Evolutionary conservation across 2,888 invertebrate genomes (phyloP), one percentile per base, ranked within the genome.

Genomic region (Netelia virgata): DNA sequence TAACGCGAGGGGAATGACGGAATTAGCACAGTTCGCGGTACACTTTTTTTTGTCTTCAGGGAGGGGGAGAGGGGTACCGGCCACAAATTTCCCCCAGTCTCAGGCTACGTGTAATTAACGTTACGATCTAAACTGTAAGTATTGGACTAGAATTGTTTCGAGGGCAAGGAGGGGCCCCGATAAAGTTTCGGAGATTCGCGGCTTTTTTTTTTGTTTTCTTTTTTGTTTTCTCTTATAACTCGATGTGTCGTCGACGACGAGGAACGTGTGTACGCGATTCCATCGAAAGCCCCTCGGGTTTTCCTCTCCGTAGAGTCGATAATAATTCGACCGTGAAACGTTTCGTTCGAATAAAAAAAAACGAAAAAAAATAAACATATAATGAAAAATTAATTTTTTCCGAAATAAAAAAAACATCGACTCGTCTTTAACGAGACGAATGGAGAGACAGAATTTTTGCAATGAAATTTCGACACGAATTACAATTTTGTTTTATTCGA

Each of bases 111-210:
- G 63, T 78, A 78, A 36, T 73, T 74, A 78, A 80, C 61, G 63
- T 78, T 83, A 84, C 36, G 69, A 69, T 80, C 76, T 86, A 84
- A 59, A 74, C 73, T 82, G 66, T 84, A 84, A 86, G 80, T 85
- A 86, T 85, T 86, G 82, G 87, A 87, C 87, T 87, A 87, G 87
- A 87, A 86, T 36, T 87, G 86, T 86, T 83, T 20, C 9, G 47
- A 59, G 82, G 86, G 87, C 82, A 84, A 84, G 84, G 63, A 75
- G 73, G 78, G 55, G 6, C 36, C 36, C 36, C 75, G 50, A 82
- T 64, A 57, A 36, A 69, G 70, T 57, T 16, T 57, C 16, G 18
- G 57, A 57, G 57, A 57, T 57, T 57, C 64, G 64, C 57, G 64
- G 41, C n/a, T 50, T 11, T 59, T 74, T 11, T 20, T 11, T 63